Evolutionary conservation across 2,113 vertebrate species (phyloP), one percentile per base, ranked within the genome.

Genomic region (Tricholaema leucomelas): DNA sequence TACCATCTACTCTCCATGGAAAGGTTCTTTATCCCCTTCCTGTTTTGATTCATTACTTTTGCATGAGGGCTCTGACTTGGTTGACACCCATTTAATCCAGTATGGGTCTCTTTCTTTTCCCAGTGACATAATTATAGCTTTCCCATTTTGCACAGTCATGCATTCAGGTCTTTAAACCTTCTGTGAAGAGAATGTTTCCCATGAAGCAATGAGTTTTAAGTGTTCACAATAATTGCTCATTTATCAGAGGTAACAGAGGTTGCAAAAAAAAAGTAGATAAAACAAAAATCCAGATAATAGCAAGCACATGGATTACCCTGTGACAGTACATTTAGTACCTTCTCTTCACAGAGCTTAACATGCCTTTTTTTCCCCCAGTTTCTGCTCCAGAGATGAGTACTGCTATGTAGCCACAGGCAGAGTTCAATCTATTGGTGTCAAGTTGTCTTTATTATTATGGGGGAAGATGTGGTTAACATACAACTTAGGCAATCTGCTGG

Each of bases 311-410:
- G 81, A 85, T 87, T 79, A 59, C 15, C 21, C 28, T 63, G 16
- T 3, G 5, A 61, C 35, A 76, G 28, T 70, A 73, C 13, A 2
- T 82, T 81, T 58, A 67, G 58, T 56, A 72, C 42, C 31, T 88
- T 87, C 21, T 79, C 12, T 84, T 90, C 60, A 74, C 14, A 60
- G 33, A 42, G 33, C 44, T 90, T 70, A 56, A 85, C 64, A 92
- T 55, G 21, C 87, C 64, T 55, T 65, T 27, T 87, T 93, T 91
- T 93, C 89, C 73, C 77, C 64, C 50, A 87, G 63, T 61, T 88
- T 94, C 89, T 21, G 4, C 67, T 91, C 28, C 44, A 82, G 67
- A 85, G 44, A 63, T 6, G 14, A 6, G 5, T 63, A 38, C 38
- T 84, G 91, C 38, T 78, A 33, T 15, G n/a, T 19, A 70, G 23